Percentiles rank a stretch among this genome's conserved stretches.
Conservation (phyloP, 2,888 invertebrate species). For the Patella caerulea region DNA sequence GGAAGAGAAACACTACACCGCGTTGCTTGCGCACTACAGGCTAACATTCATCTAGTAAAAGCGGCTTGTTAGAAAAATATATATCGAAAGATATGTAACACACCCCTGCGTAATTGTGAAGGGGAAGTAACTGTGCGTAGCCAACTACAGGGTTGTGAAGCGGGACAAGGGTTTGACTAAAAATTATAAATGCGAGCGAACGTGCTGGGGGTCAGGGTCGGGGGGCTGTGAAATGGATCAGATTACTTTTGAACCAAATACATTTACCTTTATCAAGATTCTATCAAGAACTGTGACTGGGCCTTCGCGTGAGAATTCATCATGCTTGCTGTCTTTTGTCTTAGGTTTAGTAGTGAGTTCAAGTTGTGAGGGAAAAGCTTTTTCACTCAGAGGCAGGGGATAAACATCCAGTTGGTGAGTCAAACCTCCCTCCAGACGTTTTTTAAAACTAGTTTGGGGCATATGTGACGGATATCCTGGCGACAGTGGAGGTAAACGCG, state of each 20-base stretch:
- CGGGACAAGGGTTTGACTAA: neutral
- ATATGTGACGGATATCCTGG: neutral
- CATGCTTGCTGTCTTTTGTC: conserved; percentile 2
- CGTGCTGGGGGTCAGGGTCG: neutral
- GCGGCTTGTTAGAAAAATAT: conserved; percentile 2
- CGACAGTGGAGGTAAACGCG: neutral
- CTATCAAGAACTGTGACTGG: conserved; percentile 11
- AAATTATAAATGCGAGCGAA: neutral
- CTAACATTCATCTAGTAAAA: conserved; percentile 6
- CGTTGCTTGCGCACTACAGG: conserved; percentile 7
- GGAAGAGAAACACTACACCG: conserved; percentile 7
- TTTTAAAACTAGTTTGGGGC: conserved; percentile 37
- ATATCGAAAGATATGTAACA: neutral
- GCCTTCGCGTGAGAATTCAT: conserved; percentile 4
- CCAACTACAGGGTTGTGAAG: neutral
- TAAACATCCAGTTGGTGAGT: conserved; percentile 42
- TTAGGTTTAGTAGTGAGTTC: conserved; percentile 16
- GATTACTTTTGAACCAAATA: conserved; percentile 1
- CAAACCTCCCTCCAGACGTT: conserved; percentile 37
- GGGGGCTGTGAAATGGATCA: conserved; percentile 1
- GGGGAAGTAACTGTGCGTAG: neutral
- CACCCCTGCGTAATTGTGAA: conserved; percentile 1
- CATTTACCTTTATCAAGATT: conserved; percentile 8
- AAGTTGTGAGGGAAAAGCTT: conserved; percentile 28
- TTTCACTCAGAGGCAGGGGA: conserved; percentile 36